Percentiles rank a stretch among this genome's conserved stretches.
phyloP scores from a whole-genome alignment of 2,888 invertebrate species.

The Idaea biselata region DNA sequence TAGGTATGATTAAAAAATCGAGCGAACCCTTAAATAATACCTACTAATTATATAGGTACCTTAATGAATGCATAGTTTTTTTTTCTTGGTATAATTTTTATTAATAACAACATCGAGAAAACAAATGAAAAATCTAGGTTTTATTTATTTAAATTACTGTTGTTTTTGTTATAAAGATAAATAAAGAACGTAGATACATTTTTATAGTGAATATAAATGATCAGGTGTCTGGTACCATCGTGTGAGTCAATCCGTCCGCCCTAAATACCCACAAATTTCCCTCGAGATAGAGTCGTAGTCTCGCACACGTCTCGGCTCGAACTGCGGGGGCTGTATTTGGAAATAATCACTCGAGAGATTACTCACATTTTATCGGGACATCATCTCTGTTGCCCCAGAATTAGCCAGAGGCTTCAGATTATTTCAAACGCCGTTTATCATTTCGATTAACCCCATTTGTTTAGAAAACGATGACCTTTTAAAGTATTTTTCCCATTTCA shows the following conservation, averaged over 20 bases:
- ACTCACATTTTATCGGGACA: neutral
- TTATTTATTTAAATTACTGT: too few relatives aligned
- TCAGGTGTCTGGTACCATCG: neutral
- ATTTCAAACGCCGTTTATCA: neutral
- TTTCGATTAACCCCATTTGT: neutral
- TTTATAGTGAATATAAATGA: neutral
- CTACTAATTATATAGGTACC: too few relatives aligned
- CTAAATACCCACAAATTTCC: neutral
- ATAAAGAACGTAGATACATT: too few relatives aligned
- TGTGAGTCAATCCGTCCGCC: neutral
- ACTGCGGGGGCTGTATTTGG: neutral
- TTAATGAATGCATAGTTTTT: too few relatives aligned
- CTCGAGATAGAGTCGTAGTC: neutral
- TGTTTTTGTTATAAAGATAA: too few relatives aligned
- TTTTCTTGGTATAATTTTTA: too few relatives aligned
- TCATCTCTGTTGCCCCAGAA: neutral
- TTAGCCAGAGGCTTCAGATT: neutral
- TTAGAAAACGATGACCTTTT: neutral
- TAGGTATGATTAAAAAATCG: too few relatives aligned
- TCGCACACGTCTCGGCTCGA: neutral
- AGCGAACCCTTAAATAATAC: too few relatives aligned
- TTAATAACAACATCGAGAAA: too few relatives aligned
- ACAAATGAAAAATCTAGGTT: too few relatives aligned
- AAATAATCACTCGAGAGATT: slow-evolving; percentile 1
- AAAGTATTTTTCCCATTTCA: neutral